Conservation (phyloP, 2,113 vertebrate genomes). For the Gracilinanus agilis region DNA sequence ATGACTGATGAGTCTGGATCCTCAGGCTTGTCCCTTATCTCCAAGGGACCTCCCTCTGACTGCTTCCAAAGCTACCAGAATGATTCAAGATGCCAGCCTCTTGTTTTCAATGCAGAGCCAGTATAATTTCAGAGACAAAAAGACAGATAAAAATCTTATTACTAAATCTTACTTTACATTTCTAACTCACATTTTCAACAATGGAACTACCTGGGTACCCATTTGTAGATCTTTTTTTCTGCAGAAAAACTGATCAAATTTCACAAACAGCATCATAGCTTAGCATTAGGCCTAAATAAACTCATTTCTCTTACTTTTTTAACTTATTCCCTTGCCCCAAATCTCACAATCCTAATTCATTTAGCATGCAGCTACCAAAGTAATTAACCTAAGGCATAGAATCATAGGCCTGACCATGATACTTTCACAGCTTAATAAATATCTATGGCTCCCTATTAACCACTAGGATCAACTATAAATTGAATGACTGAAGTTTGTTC, state of each 20-base stretch:
- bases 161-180: neutral
- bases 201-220: neutral
- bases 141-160: neutral
- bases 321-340: neutral
- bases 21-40: neutral
- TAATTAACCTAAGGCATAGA: too few species aligned
- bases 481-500: neutral
- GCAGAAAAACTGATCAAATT: neutral
- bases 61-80: neutral
- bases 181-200: too few species aligned
- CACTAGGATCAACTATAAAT: neutral
- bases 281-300: neutral
- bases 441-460: neutral
- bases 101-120: neutral
- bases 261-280: neutral
- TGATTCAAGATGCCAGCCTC: neutral
- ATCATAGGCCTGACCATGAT: neutral
- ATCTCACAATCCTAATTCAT: neutral
- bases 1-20: neutral
- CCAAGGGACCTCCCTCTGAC: fast-evolving
- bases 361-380: neutral
- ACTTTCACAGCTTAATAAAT: neutral
- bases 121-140: neutral
- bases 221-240: neutral
- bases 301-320: neutral